Percentiles rank a stretch among this genome's conserved stretches.
Conservation (phyloP, 2,113 vertebrate species). For the Azemiops feae region DNA sequence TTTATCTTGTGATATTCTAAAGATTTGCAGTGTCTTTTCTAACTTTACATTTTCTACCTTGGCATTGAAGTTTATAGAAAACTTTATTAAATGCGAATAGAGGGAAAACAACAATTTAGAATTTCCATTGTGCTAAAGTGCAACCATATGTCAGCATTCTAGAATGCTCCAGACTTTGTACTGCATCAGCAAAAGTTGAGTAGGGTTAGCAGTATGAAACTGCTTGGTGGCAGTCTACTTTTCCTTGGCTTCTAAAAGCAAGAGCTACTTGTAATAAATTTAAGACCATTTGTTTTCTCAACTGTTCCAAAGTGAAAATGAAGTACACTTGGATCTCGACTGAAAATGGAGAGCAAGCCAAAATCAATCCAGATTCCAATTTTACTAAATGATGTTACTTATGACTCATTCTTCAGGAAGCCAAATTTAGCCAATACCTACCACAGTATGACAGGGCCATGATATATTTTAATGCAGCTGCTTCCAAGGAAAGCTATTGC, state of each 20-base stretch:
- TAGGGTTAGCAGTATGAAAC: conserved; percentile 39
- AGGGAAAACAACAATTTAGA: conserved; percentile 40
- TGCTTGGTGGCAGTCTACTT: conserved; percentile 21
- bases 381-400: conserved; percentile 39
- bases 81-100: conserved; percentile 42
- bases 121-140: conserved; percentile 55
- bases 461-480: conserved; percentile 38
- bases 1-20: conserved; percentile 10
- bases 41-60: conserved; percentile 46
- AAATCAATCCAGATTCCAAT: conserved; percentile 60
- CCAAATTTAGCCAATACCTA: conserved; percentile 21
- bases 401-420: conserved; percentile 49
- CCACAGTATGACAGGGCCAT: conserved; percentile 24
- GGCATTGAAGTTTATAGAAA: conserved; percentile 36
- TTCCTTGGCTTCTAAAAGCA: conserved; percentile 33
- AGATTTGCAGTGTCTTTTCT: not conserved
- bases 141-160: conserved; percentile 51
- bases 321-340: conserved; percentile 47
- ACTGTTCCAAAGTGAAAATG: conserved; percentile 41
- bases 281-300: conserved; percentile 40
- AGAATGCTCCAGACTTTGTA: conserved; percentile 30
- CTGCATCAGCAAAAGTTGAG: conserved; percentile 55
- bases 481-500: conserved; percentile 30
- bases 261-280: conserved; percentile 52
- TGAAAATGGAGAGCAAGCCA: conserved; percentile 43